Evolutionary conservation across 37 sponge, comb jelly and placozoan species (phyloP).

Genomic region (Beroe ovata): DNA sequence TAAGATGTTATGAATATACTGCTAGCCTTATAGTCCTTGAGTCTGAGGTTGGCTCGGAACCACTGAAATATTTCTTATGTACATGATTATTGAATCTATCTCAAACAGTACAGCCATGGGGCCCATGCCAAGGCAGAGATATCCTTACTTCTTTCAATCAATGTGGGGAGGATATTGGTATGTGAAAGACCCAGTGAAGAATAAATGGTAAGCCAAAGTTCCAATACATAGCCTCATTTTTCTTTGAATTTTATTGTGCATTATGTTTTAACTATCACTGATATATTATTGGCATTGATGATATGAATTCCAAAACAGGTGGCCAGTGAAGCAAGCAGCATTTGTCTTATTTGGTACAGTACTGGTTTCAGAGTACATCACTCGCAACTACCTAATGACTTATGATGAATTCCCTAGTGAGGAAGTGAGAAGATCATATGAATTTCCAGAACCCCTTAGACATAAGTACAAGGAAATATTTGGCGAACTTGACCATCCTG

Average conservation of each 20-base stretch:
- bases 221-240: too few relatives aligned
- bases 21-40: too few relatives aligned
- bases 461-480: slow-evolving; percentile 37
- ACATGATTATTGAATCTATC: too few relatives aligned
- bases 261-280: too few relatives aligned
- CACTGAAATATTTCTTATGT: too few relatives aligned
- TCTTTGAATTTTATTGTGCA: too few relatives aligned
- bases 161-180: slow-evolving; percentile 41
- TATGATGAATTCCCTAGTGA: slow-evolving; percentile 45
- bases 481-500: slow-evolving; percentile 51
- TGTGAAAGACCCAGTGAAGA: slow-evolving; percentile 21
- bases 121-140: slow-evolving; percentile 66
- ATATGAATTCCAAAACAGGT: too few relatives aligned
- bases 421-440: slow-evolving; percentile 48
- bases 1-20: too few relatives aligned
- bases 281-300: too few relatives aligned
- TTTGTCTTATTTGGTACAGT: not conserved
- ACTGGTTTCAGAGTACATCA: not conserved
- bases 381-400: slow-evolving; percentile 10
- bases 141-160: slow-evolving; percentile 38
- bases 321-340: not conserved
- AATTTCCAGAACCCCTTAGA: slow-evolving; percentile 40
- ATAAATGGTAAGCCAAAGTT: slow-evolving; percentile 26
- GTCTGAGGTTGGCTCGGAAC: too few relatives aligned
- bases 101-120: too few relatives aligned